A percentile compares a stretch with the other conserved stretches of the same genome.
phyloP scores from a whole-genome alignment of 2,797 vertebrate genomes.

The Pseudochaenichthys georgianus region DNA sequence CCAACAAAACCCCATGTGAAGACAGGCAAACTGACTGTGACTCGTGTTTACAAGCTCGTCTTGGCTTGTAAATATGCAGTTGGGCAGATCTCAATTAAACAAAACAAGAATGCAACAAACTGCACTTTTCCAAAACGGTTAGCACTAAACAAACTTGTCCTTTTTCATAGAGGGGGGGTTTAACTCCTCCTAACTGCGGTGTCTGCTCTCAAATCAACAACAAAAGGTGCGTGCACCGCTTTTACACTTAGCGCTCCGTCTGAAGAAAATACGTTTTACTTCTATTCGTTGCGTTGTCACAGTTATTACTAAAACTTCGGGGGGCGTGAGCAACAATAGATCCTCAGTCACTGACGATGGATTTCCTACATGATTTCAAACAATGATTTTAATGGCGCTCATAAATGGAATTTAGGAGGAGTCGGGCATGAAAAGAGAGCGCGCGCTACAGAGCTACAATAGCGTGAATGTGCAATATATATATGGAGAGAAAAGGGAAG shows the following conservation, averaged over 20 bases:
- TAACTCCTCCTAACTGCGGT: constrained; percentile 24
- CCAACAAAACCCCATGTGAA: constrained; percentile 5
- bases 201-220: constrained; percentile 47
- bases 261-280: constrained; percentile 60
- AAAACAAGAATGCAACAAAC: constrained; percentile 54
- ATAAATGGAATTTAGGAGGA: constrained; percentile 79
- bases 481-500: constrained; percentile 44
- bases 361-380: constrained; percentile 82
- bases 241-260: constrained; percentile 42
- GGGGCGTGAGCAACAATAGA: constrained; percentile 57
- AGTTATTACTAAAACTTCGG: constrained; percentile 71
- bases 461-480: constrained; percentile 68
- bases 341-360: constrained; percentile 61
- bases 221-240: constrained; percentile 52
- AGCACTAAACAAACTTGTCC: constrained; percentile 34
- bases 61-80: constrained; percentile 58
- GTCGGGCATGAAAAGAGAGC: constrained; percentile 68
- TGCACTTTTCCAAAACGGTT: constrained; percentile 26
- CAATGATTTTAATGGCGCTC: constrained; percentile 81
- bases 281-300: constrained; percentile 64
- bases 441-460: constrained; percentile 64
- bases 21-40: constrained; percentile 32
- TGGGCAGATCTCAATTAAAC: constrained; percentile 59
- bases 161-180: not conserved
- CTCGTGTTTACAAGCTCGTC: constrained; percentile 52